Conservation (phyloP, 2,888 invertebrate species). For the Monochamus alternatus region DNA sequence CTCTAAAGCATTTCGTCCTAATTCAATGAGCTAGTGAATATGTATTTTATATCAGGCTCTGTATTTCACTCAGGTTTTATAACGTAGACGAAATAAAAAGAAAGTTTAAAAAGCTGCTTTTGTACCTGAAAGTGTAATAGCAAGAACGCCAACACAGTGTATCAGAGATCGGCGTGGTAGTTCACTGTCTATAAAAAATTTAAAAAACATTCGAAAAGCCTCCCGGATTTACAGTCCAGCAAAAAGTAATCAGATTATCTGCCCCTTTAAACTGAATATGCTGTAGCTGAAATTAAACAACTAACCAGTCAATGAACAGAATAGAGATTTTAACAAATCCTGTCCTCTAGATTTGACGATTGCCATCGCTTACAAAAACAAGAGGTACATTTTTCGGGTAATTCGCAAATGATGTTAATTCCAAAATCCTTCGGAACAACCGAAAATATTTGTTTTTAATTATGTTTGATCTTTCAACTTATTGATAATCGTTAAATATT, state of each 20-base stretch:
- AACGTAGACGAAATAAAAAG: too few relatives aligned
- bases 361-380: conserved; percentile 13
- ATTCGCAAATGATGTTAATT: too few relatives aligned
- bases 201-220: conserved; percentile 2
- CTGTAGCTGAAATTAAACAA: conserved; percentile 14
- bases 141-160: not conserved
- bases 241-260: conserved; percentile 19
- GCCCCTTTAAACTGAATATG: conserved; percentile 9
- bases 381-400: not conserved
- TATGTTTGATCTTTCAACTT: too few relatives aligned
- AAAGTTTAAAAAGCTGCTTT: not conserved
- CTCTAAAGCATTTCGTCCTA: too few relatives aligned
- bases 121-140: conserved; percentile 1
- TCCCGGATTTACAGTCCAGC: conserved; percentile 10
- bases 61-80: too few relatives aligned
- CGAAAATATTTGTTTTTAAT: too few relatives aligned
- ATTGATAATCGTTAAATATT: too few relatives aligned
- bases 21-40: too few relatives aligned
- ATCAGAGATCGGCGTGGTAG: not conserved
- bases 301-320: not conserved
- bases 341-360: not conserved
- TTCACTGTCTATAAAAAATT: not conserved
- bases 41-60: too few relatives aligned
- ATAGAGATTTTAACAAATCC: conserved; percentile 15
- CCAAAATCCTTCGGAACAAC: too few relatives aligned